phyloP scores from a whole-genome alignment of 23 tunicate genomes.

The Oikopleura vanhoeffeni region DNA sequence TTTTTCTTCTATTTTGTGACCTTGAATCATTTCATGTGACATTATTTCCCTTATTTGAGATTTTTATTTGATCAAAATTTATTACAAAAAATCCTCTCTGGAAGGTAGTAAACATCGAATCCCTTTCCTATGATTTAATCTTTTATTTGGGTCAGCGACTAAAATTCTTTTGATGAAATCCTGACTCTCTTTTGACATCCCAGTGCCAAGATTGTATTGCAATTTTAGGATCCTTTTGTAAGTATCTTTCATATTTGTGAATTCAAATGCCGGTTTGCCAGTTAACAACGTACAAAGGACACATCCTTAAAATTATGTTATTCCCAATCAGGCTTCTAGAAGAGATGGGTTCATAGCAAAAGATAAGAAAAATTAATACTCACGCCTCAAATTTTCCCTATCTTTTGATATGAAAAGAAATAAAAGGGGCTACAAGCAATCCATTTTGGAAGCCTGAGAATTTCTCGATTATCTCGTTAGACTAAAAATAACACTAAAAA shows the following conservation, averaged over 20 bases:
- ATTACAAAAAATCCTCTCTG: too few species aligned
- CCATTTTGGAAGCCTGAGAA: too few species aligned
- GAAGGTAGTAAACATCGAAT: too few species aligned
- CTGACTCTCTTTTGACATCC: constrained; percentile 44
- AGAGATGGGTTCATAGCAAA: too few species aligned
- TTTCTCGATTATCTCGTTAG: too few species aligned
- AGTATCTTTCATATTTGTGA: constrained; percentile 48
- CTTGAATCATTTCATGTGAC: neutral
- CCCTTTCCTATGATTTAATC: neutral
- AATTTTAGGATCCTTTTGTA: constrained; percentile 61
- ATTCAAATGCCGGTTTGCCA: constrained; percentile 72
- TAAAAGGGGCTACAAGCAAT: too few species aligned
- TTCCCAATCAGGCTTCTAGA: too few species aligned
- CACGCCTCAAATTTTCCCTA: too few species aligned
- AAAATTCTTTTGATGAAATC: constrained; percentile 44
- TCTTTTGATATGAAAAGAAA: too few species aligned
- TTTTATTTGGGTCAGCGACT: constrained; percentile 30
- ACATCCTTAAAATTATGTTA: constrained; percentile 53
- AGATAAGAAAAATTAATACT: too few species aligned
- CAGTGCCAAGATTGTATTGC: constrained; percentile 35
- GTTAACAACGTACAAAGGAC: constrained; percentile 49
- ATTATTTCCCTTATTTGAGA: neutral
- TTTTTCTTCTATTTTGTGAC: neutral
- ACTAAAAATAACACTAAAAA: too few species aligned
- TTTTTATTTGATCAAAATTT: too few species aligned